Evolutionary conservation across 2,797 vertebrate genomes (phyloP).

Genomic region (Cyprinella venusta): DNA sequence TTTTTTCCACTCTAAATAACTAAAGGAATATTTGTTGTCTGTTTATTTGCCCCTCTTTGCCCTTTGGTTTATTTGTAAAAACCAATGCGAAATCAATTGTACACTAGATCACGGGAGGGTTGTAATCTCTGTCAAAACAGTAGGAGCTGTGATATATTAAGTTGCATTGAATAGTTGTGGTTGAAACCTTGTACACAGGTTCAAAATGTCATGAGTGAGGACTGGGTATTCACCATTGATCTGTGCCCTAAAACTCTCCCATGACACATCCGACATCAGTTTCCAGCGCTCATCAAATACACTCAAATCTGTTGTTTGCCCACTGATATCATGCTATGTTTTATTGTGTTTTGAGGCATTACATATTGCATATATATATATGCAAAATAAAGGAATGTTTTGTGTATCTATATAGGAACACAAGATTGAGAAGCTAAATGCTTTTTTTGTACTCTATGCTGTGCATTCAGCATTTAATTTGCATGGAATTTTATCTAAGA

Average conservation of each 20-base stretch:
- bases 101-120: constrained; percentile 55
- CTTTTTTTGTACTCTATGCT: neutral
- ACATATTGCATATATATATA: neutral
- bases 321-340: neutral
- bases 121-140: constrained; percentile 68
- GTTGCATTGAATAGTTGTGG: constrained; percentile 63
- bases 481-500: neutral
- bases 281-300: constrained; percentile 3
- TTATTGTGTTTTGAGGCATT: neutral
- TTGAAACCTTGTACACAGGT: constrained; percentile 66
- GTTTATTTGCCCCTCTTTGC: constrained; percentile 60
- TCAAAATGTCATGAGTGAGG: constrained; percentile 64
- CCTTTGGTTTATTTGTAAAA: constrained; percentile 66
- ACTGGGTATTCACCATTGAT: constrained; percentile 66
- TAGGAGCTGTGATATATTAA: constrained; percentile 52
- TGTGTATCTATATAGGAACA: neutral
- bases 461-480: neutral
- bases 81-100: constrained; percentile 68
- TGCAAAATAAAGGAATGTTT: neutral
- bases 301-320: neutral
- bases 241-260: constrained; percentile 59
- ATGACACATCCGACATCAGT: constrained; percentile 38
- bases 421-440: neutral
- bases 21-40: constrained; percentile 62
- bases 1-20: constrained; percentile 5